phyloP scores from a whole-genome alignment of 2,113 vertebrate species.

The Mastomys coucha region DNA sequence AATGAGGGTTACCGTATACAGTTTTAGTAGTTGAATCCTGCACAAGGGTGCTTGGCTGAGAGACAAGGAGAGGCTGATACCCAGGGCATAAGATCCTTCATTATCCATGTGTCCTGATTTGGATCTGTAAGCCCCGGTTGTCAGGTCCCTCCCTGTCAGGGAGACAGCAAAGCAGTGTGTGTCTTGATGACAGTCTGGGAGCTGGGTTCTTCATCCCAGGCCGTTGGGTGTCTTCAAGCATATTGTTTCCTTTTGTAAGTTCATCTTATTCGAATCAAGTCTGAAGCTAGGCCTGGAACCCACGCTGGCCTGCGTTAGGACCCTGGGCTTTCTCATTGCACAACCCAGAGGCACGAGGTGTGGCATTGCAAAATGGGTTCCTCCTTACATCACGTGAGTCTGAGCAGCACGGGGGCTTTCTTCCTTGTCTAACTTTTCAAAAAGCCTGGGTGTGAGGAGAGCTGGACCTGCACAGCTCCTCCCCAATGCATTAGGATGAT shows the following conservation, averaged over 20 bases:
- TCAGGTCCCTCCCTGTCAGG: neutral
- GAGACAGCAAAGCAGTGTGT: too few relatives aligned
- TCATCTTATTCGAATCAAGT: too few relatives aligned
- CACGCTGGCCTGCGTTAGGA: neutral
- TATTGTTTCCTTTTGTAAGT: neutral
- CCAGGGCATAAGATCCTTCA: neutral
- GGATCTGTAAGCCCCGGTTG: neutral
- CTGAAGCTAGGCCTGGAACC: neutral
- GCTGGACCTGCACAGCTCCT: accelerated
- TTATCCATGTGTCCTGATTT: accelerated
- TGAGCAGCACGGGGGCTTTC: neutral
- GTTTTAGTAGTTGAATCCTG: neutral
- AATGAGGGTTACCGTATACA: accelerated
- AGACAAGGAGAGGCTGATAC: neutral
- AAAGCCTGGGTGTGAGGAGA: neutral
- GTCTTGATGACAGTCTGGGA: neutral
- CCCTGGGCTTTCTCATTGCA: neutral
- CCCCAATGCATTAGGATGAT: accelerated
- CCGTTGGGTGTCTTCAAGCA: neutral
- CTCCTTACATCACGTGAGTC: accelerated
- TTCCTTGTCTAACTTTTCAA: neutral
- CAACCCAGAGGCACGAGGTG: too few relatives aligned
- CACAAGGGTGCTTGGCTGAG: neutral
- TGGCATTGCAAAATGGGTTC: neutral
- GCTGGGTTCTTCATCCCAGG: neutral